Evolutionary conservation across 2,113 vertebrate species (phyloP), one percentile per base, ranked within the genome.

Genomic region (Hiodon alosoides): DNA sequence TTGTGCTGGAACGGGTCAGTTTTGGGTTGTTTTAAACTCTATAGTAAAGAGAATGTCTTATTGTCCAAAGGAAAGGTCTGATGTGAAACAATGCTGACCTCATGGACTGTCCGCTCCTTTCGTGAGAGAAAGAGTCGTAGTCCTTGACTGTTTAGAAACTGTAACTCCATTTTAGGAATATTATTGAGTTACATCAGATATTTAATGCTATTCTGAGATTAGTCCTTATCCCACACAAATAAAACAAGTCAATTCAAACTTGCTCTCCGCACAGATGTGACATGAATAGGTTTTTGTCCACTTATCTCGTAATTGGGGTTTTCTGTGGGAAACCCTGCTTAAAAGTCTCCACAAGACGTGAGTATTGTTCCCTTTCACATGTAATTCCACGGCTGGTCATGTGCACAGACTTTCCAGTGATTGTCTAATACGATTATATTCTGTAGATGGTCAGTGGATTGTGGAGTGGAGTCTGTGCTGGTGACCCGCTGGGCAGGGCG

Each of bases 381-480:
- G 67, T 13, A 2, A 51, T 6, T 57, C 11, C 11, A 7, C 51
- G 48, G 11, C 53, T 57, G 47, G 3, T 58, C 47, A 16, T 48
- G 46, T 58, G 71, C 17, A 11, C 13, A 3, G 57, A 51, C 58
- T 7, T 51, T 50, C 70, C 47, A 9, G 6, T 59, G 31, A 65
- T 46, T 73, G 51, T 55, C 51, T 54, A 16, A 53, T 7, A 73
- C 54, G 11, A 60, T 71, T 71, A 71, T 61, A 72, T 51, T 72
- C 57, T 14, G 46, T 9, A 54, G n/a, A 55, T 16, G 7, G 52
- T 55, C 13, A 9, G 53, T 46, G n/a, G 31, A 13, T 4, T 16
- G 2, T 10, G 9, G n/a, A 57, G 1, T 6, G 31, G 31, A 31
- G 31, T 31, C 31, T 31, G 31, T 31, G 31, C 31, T 31, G 31